A percentile compares a stretch with the other conserved stretches of the same genome.
Conservation (phyloP, 1,140 invertebrate genomes). For the Drosophila kikkawai region DNA sequence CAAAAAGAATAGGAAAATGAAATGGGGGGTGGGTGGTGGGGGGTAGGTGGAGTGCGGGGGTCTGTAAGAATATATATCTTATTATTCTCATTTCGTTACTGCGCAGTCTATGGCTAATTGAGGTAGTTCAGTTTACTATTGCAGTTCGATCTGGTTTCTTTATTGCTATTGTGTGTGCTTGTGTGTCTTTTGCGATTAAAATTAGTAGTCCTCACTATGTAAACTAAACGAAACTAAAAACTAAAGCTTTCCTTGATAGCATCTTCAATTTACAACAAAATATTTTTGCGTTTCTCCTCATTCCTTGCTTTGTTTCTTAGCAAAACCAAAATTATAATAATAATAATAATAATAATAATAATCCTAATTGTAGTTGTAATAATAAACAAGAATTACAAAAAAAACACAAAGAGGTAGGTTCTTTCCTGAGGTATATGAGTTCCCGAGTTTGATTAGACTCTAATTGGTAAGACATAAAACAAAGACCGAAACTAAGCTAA, state of each 20-base stretch:
- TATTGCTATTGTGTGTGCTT: slow-evolving; percentile 56
- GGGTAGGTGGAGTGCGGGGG: not conserved
- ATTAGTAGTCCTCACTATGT: slow-evolving; percentile 27
- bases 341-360: slow-evolving; percentile 4
- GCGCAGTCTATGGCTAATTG: slow-evolving; percentile 81
- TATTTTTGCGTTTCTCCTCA: slow-evolving; percentile 29
- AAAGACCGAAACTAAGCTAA: slow-evolving; percentile 33
- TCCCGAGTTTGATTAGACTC: slow-evolving; percentile 78
- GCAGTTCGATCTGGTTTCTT: slow-evolving; percentile 73
- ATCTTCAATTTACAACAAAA: slow-evolving; percentile 68
- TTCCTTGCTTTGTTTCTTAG: slow-evolving; percentile 28
- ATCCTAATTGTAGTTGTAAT: not conserved
- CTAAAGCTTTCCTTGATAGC: slow-evolving; percentile 72
- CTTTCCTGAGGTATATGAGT: slow-evolving; percentile 84
- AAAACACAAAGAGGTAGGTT: slow-evolving; percentile 68
- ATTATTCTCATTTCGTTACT: slow-evolving; percentile 49
- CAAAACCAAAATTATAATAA: slow-evolving; percentile 35
- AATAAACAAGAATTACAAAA: slow-evolving; percentile 4
- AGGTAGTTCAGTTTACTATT: slow-evolving; percentile 85
- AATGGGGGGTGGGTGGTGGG: not conserved
- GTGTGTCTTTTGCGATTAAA: slow-evolving; percentile 45
- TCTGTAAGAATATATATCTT: slow-evolving; percentile 20
- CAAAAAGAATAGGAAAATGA: slow-evolving; percentile 47
- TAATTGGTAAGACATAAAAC: slow-evolving; percentile 45
- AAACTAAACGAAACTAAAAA: slow-evolving; percentile 52